Evolutionary conservation across 1,140 invertebrate genomes (phyloP), one percentile per base, ranked within the genome.

Genomic region (Palaemon carinicauda): DNA sequence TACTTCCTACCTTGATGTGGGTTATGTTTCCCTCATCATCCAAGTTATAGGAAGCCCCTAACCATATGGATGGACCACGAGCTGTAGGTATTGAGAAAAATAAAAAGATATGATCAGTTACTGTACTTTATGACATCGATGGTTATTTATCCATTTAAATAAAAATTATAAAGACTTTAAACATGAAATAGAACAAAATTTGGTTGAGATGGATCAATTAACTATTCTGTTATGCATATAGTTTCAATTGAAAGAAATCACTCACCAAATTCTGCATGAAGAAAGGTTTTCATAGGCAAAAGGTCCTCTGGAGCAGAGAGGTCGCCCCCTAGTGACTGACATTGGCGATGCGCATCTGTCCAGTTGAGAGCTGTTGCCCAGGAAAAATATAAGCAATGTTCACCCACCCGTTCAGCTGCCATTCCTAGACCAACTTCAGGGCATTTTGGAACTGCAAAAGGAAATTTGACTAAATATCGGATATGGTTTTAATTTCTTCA

Each of bases 351-450:
- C 12, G 84, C 74, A 0, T 77, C 24, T 0, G 84, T 86, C 84
- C 84, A 86, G 84, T 86, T 86, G 41, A 54, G 78, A 17, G 33
- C 33, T 19, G 54, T 53, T 1, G 14, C 77, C 31, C 78, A 29
- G 50, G 77, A 80, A 60, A 86, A 80, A 51, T 86, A 86, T n/a
- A 86, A 65, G 51, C 84, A 86, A 15, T 86, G 84, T 1, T 80
- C 84, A 19, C 84, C 84, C 14, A 86, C 65, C 17, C 78, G 29
- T 60, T 80, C 77, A 1, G 75, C 84, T 15, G 69, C 77, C 84
- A 86, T 73, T 12, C 65, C 84, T 27, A 33, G 84, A 1, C 77
- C 84, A 14, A 86, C 77, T 51, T 86, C 77, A 0, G 84, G 84
- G 33, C 84, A 86, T n/a, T 51, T 50, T n/a, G 84, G 77, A 17